Conservation (phyloP, 2,888 invertebrate species). For the Campaea margaritaria region DNA sequence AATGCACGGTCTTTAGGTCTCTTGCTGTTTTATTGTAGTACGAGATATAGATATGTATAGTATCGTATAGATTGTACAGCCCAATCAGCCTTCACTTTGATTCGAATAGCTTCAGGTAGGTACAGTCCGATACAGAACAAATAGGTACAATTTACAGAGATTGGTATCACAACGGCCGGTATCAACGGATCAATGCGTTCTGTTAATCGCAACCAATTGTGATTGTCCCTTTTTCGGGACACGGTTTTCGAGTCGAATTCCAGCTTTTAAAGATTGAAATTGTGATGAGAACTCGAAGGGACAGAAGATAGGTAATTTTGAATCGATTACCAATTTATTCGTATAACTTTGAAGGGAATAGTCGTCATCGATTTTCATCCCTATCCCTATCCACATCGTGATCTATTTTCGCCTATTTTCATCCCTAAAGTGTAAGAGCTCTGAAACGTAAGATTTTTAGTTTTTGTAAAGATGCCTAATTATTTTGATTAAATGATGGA, state of each 20-base stretch:
- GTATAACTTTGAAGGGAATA: background rate
- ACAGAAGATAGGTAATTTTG: background rate
- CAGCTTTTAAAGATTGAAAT: constrained; percentile 36
- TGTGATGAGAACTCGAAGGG: constrained; percentile 39
- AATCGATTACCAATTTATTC: background rate
- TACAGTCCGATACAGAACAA: constrained; percentile 43
- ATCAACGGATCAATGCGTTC: constrained; percentile 56
- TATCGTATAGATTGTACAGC: background rate
- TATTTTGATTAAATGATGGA: too few relatives aligned
- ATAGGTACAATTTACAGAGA: constrained; percentile 63
- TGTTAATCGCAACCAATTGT: constrained; percentile 64
- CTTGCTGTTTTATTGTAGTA: too few relatives aligned
- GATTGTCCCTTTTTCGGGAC: constrained; percentile 59
- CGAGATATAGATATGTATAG: too few relatives aligned
- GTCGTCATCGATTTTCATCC: too few relatives aligned
- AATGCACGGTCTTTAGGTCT: too few relatives aligned
- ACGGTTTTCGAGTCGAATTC: constrained; percentile 42
- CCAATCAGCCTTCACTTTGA: constrained; percentile 1
- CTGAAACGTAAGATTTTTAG: too few relatives aligned
- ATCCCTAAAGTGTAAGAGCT: too few relatives aligned
- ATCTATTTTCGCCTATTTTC: too few relatives aligned
- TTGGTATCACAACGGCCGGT: constrained; percentile 61
- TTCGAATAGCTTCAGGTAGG: background rate
- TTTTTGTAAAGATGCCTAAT: too few relatives aligned
- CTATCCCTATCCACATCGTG: too few relatives aligned